Percentiles rank a stretch among this genome's conserved stretches.
These are phyloP conservation scores for Monochamus saltuarius DNA, from an alignment of 1,140 invertebrate genomes.

Conservation along the genomic window DNA sequence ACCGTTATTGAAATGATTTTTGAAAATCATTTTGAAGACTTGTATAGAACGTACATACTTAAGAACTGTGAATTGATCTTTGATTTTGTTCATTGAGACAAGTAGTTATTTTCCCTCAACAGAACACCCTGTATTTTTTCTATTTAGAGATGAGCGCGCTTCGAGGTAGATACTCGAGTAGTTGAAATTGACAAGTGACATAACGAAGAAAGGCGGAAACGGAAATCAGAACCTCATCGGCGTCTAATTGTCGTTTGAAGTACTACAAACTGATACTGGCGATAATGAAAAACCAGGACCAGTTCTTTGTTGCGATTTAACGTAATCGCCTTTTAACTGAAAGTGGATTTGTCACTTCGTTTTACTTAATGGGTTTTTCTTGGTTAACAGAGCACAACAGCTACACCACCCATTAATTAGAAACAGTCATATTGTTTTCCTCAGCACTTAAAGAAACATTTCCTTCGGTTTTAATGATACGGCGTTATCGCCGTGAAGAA, in stretches of 20 bases:
- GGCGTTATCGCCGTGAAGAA: too few species aligned
- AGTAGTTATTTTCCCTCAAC: too few species aligned
- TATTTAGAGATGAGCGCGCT: too few species aligned
- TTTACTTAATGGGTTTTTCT: slow-evolving; percentile 13
- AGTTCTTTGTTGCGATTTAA: slow-evolving; percentile 2
- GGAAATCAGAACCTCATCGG: slow-evolving; percentile 3
- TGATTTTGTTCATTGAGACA: too few species aligned
- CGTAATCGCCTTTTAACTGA: slow-evolving; percentile 2
- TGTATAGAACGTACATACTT: too few species aligned
- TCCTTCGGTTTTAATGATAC: too few species aligned
- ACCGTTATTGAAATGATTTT: too few species aligned
- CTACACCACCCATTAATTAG: slow-evolving; percentile 4
- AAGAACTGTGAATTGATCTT: too few species aligned
- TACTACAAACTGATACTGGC: not conserved
- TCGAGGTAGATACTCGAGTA: too few species aligned
- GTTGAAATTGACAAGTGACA: too few species aligned
- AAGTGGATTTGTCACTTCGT: slow-evolving; percentile 17
- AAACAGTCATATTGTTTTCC: slow-evolving; percentile 1
- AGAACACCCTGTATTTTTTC: too few species aligned
- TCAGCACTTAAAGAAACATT: slow-evolving; percentile 2
- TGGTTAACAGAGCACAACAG: slow-evolving; percentile 15
- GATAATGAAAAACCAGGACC: slow-evolving; percentile 5
- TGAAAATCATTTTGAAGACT: too few species aligned
- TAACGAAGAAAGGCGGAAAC: slow-evolving; percentile 4
- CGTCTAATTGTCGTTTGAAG: slow-evolving; percentile 7